Evolutionary conservation across 2,888 invertebrate genomes (phyloP).

Genomic region (Trichogramma dendrolimi): DNA sequence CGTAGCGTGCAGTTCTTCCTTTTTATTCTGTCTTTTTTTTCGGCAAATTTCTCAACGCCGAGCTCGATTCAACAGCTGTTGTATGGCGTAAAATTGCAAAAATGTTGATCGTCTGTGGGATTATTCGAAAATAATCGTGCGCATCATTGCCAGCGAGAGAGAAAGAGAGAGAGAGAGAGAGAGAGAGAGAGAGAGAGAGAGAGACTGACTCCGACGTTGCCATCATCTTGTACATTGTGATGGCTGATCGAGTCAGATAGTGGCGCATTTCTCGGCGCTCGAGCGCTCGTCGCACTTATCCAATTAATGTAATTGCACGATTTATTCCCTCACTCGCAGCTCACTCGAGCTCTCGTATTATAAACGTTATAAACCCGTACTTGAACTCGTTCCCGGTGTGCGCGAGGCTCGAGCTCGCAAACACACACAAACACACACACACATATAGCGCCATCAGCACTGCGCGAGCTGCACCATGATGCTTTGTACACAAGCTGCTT

Average conservation of each 20-base stretch:
- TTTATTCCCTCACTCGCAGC: constrained; percentile 38
- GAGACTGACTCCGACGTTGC: too few relatives aligned
- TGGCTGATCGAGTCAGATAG: constrained; percentile 28
- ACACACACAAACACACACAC: background rate
- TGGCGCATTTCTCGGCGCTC: constrained; percentile 26
- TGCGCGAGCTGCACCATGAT: background rate
- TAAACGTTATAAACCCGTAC: constrained; percentile 15
- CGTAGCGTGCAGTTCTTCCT: too few relatives aligned
- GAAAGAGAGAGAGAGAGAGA: too few relatives aligned
- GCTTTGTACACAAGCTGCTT: background rate
- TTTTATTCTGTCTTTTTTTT: too few relatives aligned
- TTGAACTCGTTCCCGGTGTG: constrained; percentile 31
- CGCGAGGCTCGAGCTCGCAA: constrained; percentile 25
- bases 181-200: too few relatives aligned
- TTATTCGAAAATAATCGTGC: too few relatives aligned
- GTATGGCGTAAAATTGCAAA: too few relatives aligned
- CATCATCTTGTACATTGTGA: too few relatives aligned
- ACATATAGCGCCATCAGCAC: constrained; percentile 27
- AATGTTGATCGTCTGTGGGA: too few relatives aligned
- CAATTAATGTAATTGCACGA: constrained; percentile 51
- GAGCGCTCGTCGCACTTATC: constrained; percentile 47
- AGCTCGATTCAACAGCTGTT: too few relatives aligned
- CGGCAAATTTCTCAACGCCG: too few relatives aligned
- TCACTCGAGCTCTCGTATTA: background rate
- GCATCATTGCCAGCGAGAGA: too few relatives aligned